Conservation (phyloP, 2,888 invertebrate species). For the Ophraella communa region DNA sequence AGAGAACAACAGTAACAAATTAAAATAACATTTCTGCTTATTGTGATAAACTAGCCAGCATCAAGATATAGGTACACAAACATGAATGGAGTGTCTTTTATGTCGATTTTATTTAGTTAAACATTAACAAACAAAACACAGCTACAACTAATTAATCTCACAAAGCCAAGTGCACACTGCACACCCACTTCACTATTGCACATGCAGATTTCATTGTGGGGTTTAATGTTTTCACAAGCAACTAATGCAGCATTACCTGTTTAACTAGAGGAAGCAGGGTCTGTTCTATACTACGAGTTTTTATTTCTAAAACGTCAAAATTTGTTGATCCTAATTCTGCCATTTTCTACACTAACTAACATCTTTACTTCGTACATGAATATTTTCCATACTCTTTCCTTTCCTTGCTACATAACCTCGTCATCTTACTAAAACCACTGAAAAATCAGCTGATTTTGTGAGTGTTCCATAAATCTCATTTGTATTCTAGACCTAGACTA, state of each 20-base stretch:
- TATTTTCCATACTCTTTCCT: constrained; percentile 37
- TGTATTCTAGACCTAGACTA: background rate
- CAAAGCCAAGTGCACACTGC: constrained; percentile 48
- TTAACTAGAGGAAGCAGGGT: constrained; percentile 92
- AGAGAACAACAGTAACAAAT: too few relatives aligned
- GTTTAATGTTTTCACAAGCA: constrained; percentile 29
- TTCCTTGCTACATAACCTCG: constrained; percentile 46
- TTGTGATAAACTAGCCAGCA: too few relatives aligned
- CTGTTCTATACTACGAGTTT: constrained; percentile 93
- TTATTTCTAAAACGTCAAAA: constrained; percentile 77
- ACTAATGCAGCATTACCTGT: constrained; percentile 73
- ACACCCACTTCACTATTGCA: constrained; percentile 46
- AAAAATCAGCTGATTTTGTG: constrained; percentile 46
- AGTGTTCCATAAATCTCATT: background rate
- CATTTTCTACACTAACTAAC: constrained; percentile 61
- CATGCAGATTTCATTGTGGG: constrained; percentile 28
- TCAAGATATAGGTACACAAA: too few relatives aligned
- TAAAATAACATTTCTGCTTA: too few relatives aligned
- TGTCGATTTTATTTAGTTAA: background rate
- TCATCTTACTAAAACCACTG: constrained; percentile 33
- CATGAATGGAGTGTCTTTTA: too few relatives aligned
- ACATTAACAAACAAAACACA: constrained; percentile 1
- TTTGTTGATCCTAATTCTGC: constrained; percentile 66
- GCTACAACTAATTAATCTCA: constrained; percentile 3
- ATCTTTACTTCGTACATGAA: constrained; percentile 43